Percentiles rank a stretch among this genome's conserved stretches.
phyloP scores from a whole-genome alignment of 2,888 invertebrate species.

The Cerceris rybyensis region DNA sequence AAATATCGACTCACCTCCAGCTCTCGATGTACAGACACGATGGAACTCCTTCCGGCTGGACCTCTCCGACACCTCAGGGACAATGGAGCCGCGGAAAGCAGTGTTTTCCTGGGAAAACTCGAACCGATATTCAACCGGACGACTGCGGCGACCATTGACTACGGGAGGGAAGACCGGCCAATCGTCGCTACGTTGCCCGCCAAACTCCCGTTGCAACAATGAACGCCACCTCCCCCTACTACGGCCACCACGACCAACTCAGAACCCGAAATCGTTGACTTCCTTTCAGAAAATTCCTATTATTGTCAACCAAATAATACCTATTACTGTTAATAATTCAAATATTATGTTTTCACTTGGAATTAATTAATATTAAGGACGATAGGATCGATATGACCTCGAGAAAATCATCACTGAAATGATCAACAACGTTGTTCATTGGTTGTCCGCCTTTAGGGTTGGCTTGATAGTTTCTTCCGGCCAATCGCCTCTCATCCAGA shows the following conservation, averaged over 20 bases:
- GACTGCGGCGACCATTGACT: slow-evolving; percentile 73
- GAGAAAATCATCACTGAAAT: slow-evolving; percentile 11
- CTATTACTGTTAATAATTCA: slow-evolving; percentile 11
- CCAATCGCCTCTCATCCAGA: slow-evolving; percentile 23
- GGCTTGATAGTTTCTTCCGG: slow-evolving; percentile 15
- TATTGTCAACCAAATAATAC: background rate
- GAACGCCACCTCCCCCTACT: slow-evolving; percentile 24
- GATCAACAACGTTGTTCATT: slow-evolving; percentile 21
- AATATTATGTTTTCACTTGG: slow-evolving; percentile 1
- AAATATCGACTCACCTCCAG: slow-evolving; percentile 47
- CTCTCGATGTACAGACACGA: slow-evolving; percentile 54
- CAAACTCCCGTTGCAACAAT: slow-evolving; percentile 64
- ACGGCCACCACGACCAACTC: slow-evolving; percentile 38
- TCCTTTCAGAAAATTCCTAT: slow-evolving; percentile 19
- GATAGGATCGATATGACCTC: slow-evolving; percentile 4
- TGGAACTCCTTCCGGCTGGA: slow-evolving; percentile 43
- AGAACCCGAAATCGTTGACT: slow-evolving; percentile 15
- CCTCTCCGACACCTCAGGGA: slow-evolving; percentile 69
- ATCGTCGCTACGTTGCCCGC: slow-evolving; percentile 68
- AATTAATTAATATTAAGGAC: background rate
- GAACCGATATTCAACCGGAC: slow-evolving; percentile 75
- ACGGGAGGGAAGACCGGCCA: slow-evolving; percentile 70
- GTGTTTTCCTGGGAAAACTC: slow-evolving; percentile 76
- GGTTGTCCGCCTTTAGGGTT: slow-evolving; percentile 12
- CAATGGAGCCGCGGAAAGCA: slow-evolving; percentile 74